Evolutionary conservation across 2,888 invertebrate genomes (phyloP), one percentile per base, ranked within the genome.

Genomic region (Hololepta plana): DNA sequence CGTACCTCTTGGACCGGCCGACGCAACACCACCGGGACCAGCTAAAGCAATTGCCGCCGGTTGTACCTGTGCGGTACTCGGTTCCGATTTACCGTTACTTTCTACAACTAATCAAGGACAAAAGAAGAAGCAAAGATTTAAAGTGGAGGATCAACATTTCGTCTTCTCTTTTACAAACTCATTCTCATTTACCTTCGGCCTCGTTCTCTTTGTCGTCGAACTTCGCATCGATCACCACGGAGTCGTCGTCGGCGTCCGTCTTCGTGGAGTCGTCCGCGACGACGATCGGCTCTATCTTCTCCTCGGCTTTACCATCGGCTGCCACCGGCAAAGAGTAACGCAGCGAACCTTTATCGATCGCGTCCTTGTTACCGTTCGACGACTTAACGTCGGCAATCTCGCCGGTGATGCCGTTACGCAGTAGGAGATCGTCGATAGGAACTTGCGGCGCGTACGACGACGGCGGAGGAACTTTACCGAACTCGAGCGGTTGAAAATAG

Each of bases 1-100:
- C 7, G 60, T 60, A 5, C 50, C 59, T 24, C 51, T 43, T 3
- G 62, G 62, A 8, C 53, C 51, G 3, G 62, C 55, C 7, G 55
- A 48, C 4, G 62, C 61, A 3, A 59, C 51, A 4, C 61, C 62
- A 19, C 60, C 60, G 20, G 47, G 48, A 17, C 62, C 62, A 4
- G 62, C 59, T 23, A 62, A 39, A 2, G 61, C 59, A 26, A 60
- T 50, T 3, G 59, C 62, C 20, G 51, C 50, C 5, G 62, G 62
- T 30, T 55, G 51, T 11, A 59, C 59, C 42, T 58, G 57, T 2
- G 62, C 57, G 26, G 55, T 47, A 16, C 54, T 51, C 3, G 55
- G 53, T 32, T 53, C 51, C 10, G 41, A n/a, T n/a, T n/a, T n/a
- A n/a, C n/a, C n/a, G n/a, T n/a, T n/a, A n/a, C n/a, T n/a, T n/a